Base-by-base conservation (phyloP, 2,797 vertebrate genomes). In the Protosalanx chinensis region DNA sequence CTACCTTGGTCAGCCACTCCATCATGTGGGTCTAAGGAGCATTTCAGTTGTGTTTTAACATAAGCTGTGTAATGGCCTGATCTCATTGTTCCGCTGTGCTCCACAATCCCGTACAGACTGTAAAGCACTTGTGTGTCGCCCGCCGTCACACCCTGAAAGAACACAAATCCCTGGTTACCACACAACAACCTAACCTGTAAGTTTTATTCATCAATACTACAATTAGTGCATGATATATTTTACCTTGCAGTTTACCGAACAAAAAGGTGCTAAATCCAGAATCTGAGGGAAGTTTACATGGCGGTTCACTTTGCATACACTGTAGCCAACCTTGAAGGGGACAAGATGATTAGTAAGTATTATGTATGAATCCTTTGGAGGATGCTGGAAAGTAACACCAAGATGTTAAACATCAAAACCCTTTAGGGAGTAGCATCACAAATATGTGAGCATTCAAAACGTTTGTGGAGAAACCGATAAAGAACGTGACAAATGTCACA, bases 21-120 rank as follows among this genome's bases (percentile, higher is more conserved):
- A n/a, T 56, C 6, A 16, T 16, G 51, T n/a, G 15, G 4, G 3
- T 18, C 16, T 49, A 23, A 6, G 15, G 92, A 86, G 3, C 64
- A 79, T 18, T 70, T 91, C 0, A 91, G 84, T 74, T 94, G 92
- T 23, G 87, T 88, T 91, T 97, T 99, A 68, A 96, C 93, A 4
- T 96, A 98, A 1, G 97, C 97, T 0, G 95, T 97, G 85, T 99
- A 99, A 84, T 99, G 98, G 33, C 97, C 97, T 0, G 95, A 96
- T 64, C 95, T 92, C 97, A 99, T 99, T 5, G 97, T 98, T 33
- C 97, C 97, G 1, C 96, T 97, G 80, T 99, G 98, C 78, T 98
- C 96, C 58, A 99, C 97, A 2, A 98, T 90, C 16, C 97, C 98
- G 6, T 98, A 99, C 57, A 99, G 90, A 58, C 94, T 92, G 84